Percentiles rank a stretch among this genome's conserved stretches.
These are phyloP conservation scores for Gila orcuttii DNA, from an alignment of 2,113 vertebrate species.

Conservation along the genomic window DNA sequence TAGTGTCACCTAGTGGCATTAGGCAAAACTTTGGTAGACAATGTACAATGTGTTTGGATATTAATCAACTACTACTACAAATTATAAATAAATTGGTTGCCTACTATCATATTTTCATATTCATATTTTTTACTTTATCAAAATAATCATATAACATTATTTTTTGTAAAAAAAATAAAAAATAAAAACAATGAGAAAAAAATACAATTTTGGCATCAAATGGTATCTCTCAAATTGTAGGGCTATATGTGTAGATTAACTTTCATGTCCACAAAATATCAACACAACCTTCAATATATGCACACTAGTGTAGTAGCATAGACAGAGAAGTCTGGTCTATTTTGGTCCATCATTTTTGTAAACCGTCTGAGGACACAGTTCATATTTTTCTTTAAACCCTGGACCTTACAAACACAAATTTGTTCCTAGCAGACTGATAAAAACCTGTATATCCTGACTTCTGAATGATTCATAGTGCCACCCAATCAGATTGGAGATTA, in stretches of 20 bases:
- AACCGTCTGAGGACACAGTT: background rate
- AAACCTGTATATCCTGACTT: background rate
- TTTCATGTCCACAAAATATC: background rate
- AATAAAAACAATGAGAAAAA: background rate
- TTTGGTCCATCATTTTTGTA: background rate
- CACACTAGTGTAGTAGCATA: background rate
- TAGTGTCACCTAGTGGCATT: constrained; percentile 42
- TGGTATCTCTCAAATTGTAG: background rate
- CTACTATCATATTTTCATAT: background rate
- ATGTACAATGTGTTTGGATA: background rate
- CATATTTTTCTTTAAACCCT: background rate
- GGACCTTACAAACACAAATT: background rate
- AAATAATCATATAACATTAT: too few relatives aligned
- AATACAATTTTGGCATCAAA: background rate
- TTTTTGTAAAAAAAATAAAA: background rate
- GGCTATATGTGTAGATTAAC: background rate
- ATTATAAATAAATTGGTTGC: background rate
- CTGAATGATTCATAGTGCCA: background rate
- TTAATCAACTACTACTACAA: background rate
- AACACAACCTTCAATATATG: background rate
- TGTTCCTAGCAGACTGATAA: background rate
- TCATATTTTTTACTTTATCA: too few relatives aligned
- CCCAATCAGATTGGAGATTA: background rate
- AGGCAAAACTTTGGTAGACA: background rate
- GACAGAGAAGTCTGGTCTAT: background rate